Base-by-base conservation (phyloP, 1,140 invertebrate genomes). In the Magallana gigas region DNA sequence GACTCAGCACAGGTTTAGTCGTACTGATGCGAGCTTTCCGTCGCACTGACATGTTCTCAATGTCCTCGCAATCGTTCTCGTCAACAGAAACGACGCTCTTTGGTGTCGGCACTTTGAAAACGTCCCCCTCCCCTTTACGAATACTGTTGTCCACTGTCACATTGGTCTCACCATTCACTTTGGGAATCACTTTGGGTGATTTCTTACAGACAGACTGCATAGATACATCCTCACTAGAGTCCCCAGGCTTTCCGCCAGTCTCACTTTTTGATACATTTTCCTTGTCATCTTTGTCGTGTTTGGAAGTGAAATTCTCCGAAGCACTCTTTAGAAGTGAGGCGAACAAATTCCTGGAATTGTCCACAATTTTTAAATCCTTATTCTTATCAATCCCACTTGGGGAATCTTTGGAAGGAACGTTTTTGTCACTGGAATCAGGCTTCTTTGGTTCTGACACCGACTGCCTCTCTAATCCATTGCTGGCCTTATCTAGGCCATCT, bases 71-170 rank as follows among this genome's bases (percentile, higher is more conserved):
- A 64, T 89, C 85, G 8, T 86, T 88, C 18, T 88, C 88, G 12
- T 89, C 86, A 18, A 84, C 59, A 14, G 16, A 18, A 18, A 76
- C 68, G 8, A 81, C 59, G 82, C 85, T 29, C 59, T 89, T 89
- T 16, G 88, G 88, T 76, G 88, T 89, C 59, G 88, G 88, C 58
- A 89, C 88, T 89, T 89, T 89, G 68, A 89, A 89, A 8, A 87
- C 80, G 80, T 89, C 87, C 14, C 82, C 81, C 48, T 86, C 84
- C 82, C 23, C 80, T 23, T 84, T 71, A 36, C 68, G 11, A 36
- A 16, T 59, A 76, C 84, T 18, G 18, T 36, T 3, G 82, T 60
- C 12, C 23, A 18, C 5, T 5, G 5, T 5, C 36, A 48, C 36
- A 4, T 48, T 48, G 16, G 85, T 89, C 83, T 87, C 85, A 58